These are phyloP conservation scores for Chironomus riparius DNA, from an alignment of 2,888 invertebrate genomes.

Conservation along the genomic window DNA sequence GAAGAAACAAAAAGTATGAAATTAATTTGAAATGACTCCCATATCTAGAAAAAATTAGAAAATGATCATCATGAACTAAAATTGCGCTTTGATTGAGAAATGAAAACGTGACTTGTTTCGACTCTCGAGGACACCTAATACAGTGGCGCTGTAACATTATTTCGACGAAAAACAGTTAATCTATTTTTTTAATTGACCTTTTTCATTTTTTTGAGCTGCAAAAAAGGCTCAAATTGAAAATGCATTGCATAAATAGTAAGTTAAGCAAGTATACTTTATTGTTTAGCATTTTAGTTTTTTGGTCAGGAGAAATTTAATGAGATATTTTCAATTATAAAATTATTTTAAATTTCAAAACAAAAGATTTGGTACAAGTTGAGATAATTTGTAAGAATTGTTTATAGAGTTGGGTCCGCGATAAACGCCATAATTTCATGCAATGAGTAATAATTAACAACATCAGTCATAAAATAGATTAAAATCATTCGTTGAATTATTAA, in stretches of 20 bases:
- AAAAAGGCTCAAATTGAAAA: not conserved
- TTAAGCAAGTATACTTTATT: not conserved
- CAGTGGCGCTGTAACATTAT: too few relatives aligned
- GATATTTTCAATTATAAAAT: not conserved
- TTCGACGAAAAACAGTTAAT: too few relatives aligned
- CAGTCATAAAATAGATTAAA: too few relatives aligned
- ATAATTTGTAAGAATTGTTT: not conserved
- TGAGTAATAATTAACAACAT: not conserved
- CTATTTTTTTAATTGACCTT: too few relatives aligned
- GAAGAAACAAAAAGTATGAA: too few relatives aligned
- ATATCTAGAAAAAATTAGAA: too few relatives aligned
- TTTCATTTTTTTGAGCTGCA: not conserved
- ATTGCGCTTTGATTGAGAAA: too few relatives aligned
- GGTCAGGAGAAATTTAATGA: not conserved
- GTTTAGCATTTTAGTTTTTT: not conserved
- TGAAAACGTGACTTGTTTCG: too few relatives aligned
- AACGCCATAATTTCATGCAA: not conserved
- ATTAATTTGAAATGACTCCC: too few relatives aligned
- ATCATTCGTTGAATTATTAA: too few relatives aligned
- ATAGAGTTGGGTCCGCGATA: not conserved
- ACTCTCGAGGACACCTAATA: too few relatives aligned
- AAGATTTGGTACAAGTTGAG: not conserved
- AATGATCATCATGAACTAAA: too few relatives aligned
- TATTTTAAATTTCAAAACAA: conserved; percentile 3
- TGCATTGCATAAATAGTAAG: not conserved